Evolutionary conservation across 2,797 vertebrate genomes (phyloP).

Genomic region (Echiichthys vipera): DNA sequence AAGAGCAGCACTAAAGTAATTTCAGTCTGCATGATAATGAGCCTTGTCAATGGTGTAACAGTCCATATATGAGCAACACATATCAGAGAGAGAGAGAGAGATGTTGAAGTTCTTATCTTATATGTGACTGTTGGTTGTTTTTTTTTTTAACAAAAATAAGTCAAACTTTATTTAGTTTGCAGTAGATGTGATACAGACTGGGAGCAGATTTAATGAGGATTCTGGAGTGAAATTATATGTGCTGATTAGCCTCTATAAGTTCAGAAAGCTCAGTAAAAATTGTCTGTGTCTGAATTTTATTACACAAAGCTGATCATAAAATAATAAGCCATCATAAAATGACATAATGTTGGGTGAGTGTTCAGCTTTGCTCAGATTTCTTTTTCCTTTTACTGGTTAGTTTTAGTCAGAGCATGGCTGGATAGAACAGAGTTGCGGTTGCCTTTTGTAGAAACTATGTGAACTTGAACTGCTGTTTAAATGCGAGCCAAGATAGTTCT

Average conservation of each 20-base stretch:
- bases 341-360: neutral
- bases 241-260: neutral
- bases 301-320: neutral
- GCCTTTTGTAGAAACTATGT: neutral
- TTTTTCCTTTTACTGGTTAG: neutral
- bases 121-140: neutral
- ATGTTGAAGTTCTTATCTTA: neutral
- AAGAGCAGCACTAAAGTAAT: neutral
- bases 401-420: neutral
- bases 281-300: neutral
- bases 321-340: conserved; percentile 1
- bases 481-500: conserved; percentile 30
- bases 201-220: neutral
- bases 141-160: neutral
- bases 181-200: neutral
- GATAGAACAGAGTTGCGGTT: neutral
- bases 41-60: neutral
- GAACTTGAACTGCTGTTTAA: conserved; percentile 11
- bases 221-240: neutral
- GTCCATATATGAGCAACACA: neutral
- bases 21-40: conserved; percentile 12
- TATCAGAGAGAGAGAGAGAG: neutral
- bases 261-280: conserved; percentile 7
- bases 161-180: neutral
- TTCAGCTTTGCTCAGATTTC: neutral